Percentiles rank a stretch among this genome's conserved stretches.
Evolutionary conservation across 2,888 invertebrate genomes (phyloP).

Genomic region (Conistra vaccinii): DNA sequence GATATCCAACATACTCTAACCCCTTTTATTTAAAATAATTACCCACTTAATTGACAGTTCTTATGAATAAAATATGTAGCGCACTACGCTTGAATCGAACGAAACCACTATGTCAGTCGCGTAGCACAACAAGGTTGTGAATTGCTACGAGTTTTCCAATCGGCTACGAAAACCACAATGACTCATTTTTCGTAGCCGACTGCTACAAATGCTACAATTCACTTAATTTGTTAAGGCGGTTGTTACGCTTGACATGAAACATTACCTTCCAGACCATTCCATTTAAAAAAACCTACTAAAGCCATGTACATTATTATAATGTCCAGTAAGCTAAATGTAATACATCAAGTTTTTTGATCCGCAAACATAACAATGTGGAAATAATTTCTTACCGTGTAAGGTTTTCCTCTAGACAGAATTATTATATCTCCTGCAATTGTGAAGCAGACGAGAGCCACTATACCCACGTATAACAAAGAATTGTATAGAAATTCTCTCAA

Average conservation of each 20-base stretch:
- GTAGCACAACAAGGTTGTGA: constrained; percentile 30
- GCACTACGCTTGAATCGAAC: neutral
- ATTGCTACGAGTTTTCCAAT: constrained; percentile 59
- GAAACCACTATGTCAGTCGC: constrained; percentile 5
- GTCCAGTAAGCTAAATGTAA: constrained; percentile 47
- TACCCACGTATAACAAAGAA: constrained; percentile 63
- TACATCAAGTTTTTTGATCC: constrained; percentile 53
- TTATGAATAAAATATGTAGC: neutral
- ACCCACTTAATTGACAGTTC: neutral
- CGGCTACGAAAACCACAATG: constrained; percentile 22
- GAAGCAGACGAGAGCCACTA: constrained; percentile 62
- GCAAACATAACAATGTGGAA: constrained; percentile 53
- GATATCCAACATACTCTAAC: neutral
- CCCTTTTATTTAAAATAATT: neutral
- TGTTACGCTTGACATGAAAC: constrained; percentile 39
- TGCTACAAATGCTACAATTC: constrained; percentile 24
- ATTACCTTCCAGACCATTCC: constrained; percentile 24
- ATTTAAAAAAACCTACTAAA: constrained; percentile 37
- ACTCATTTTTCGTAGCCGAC: constrained; percentile 39
- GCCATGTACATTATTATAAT: constrained; percentile 34
- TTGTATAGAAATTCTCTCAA: constrained; percentile 64
- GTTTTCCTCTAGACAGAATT: constrained; percentile 52
- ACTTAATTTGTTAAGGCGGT: constrained; percentile 30
- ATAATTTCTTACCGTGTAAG: constrained; percentile 59
- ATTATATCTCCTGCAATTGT: constrained; percentile 64